Base-by-base conservation (phyloP, 2,797 vertebrate species). In the Enteromius treurensis region DNA sequence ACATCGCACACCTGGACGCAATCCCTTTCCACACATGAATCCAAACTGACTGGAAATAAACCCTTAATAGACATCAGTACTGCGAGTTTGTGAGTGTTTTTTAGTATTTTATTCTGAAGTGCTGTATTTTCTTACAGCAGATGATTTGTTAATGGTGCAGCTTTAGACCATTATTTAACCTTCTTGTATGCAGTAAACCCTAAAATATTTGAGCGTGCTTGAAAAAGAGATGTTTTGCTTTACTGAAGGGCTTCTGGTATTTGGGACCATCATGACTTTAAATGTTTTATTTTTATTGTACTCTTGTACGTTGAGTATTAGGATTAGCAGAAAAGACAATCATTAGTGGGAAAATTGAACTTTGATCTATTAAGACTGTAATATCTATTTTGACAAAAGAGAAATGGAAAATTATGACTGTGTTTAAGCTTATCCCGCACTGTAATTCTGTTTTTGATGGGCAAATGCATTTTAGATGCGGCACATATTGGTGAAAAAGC, bases 11-110 rank as follows among this genome's bases (percentile, higher is more conserved):
- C 26, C 37, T 45, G 73, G 29, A 32, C 34, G 17, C 47, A 58
- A 55, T 69, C 49, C 32, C 17, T 55, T 75, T 60, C n/a, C 32
- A 74, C 6, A 17, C 19, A 23, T 23, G 2, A 76, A 32, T 77
- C 15, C 34, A 77, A 10, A 21, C 60, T 65, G 68, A 74, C 65
- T 81, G 86, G 65, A 87, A 89, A 89, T 89, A 87, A 89, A 89
- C 78, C 77, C 34, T 58, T 77, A 42, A 14, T 26, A 69, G 64
- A 49, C 53, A 51, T 85, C 67, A 84, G 40, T 68, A 62, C 34
- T 58, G 6, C 42, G 69, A 29, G 29, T 62, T 26, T 79, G 69
- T 79, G 49, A 62, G 21, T 67, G 6, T 69, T 70, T 79, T n/a
- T 51, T 21, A 45, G 14, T 65, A 32, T 3, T 15, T 49, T 49